Base-by-base conservation (phyloP, 2,113 vertebrate genomes). In the Phoxinus phoxinus region DNA sequence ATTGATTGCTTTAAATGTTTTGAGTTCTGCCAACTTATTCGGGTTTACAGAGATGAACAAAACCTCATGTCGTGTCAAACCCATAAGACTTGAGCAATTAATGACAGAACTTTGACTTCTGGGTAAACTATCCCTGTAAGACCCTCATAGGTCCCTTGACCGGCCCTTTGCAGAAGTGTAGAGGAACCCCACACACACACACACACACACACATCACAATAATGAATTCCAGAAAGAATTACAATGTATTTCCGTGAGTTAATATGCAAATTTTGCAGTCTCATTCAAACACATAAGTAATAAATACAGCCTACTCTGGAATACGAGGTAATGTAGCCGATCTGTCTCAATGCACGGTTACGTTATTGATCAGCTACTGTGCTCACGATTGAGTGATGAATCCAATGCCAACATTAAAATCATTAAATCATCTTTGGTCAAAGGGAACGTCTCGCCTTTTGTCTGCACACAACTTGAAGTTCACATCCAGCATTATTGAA, bases 241-340 rank as follows among this genome's bases (percentile, higher is more conserved):
- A 74, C 71, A 74, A 74, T 17, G 41, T 0, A 74, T 74, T 74
- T 74, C 41, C 15, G 12, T 74, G 71, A 74, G 71, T 74, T 74
- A 74, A 46, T 74, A 74, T 74, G 71, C 41, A 46, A 74, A 74
- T 74, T 46, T 25, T 25, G 41, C n/a, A 9, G n/a, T 27, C 71
- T 41, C 15, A 48, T 46, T 74, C 41, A 74, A 46, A 46, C 71
- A 46, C 71, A 74, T 74, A 74, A 74, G 48, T 74, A 74, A 46
- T 74, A 48, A 74, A 74, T 74, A 63, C 5, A 27, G 71, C 71
- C 41, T 46, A 46, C 41, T 48, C 23, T 48, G 71, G 71, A 74
- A 74, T 74, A 46, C 44, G 11, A 73, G 41, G 41, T 25, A 74
- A 74, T 46, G 23, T 46, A 44, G 23, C 37, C 71, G 46, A 74